A percentile compares a stretch with the other conserved stretches of the same genome.
phyloP scores from a whole-genome alignment of 2,797 vertebrate species.

The Crenichthys baileyi region DNA sequence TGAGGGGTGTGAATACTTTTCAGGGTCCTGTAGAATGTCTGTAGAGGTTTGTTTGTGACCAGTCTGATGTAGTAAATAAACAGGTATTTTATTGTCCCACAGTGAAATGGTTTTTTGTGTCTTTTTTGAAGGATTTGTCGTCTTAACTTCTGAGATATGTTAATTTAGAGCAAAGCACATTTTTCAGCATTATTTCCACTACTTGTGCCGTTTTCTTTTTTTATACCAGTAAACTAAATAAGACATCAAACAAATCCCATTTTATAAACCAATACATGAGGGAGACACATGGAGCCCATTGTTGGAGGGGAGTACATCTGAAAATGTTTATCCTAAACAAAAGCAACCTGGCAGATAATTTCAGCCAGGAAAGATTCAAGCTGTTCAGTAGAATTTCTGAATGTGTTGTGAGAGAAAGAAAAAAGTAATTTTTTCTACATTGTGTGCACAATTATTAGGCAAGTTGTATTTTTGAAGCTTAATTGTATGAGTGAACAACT shows the following conservation, averaged over 20 bases:
- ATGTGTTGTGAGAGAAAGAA: background rate
- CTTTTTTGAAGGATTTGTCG: too few relatives aligned
- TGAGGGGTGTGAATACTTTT: too few relatives aligned
- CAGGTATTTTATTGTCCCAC: background rate
- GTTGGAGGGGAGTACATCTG: slow-evolving; percentile 12
- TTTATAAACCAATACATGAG: slow-evolving; percentile 5
- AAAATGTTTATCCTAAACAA: slow-evolving; percentile 40
- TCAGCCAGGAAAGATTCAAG: background rate
- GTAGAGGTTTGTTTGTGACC: background rate
- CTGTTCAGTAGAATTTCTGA: background rate
- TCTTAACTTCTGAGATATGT: background rate
- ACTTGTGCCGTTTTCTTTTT: background rate
- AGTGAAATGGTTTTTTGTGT: background rate
- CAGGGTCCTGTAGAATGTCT: too few relatives aligned
- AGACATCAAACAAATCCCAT: slow-evolving; percentile 22
- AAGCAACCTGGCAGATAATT: background rate
- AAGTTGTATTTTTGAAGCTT: background rate
- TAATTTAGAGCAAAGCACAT: background rate
- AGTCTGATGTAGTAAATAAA: background rate
- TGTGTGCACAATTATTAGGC: background rate
- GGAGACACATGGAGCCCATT: slow-evolving; percentile 16
- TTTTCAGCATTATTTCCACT: background rate
- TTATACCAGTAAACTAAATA: slow-evolving; percentile 1
- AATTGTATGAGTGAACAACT: background rate
- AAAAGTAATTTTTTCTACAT: background rate